These are phyloP conservation scores for Bombus fervidus DNA, from an alignment of 1,140 invertebrate genomes.

Conservation along the genomic window DNA sequence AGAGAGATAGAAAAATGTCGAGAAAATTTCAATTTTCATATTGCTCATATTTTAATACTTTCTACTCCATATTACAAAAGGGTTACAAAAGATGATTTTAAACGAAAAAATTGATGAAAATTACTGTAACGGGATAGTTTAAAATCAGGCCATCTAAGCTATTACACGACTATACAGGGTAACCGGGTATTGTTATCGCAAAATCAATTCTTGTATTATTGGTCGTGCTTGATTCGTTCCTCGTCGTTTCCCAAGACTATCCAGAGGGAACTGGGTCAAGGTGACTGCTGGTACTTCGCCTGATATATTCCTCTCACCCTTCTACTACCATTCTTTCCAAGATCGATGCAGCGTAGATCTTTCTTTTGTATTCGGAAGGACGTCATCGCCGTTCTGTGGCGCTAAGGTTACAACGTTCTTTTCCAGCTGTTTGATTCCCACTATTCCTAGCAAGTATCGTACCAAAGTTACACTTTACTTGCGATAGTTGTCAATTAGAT, in stretches of 20 bases:
- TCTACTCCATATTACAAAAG: too few species aligned
- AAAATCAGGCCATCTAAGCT: slow-evolving; percentile 3
- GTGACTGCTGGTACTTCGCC: slow-evolving; percentile 31
- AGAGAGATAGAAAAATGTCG: not conserved
- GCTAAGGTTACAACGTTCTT: not conserved
- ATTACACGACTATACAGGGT: not conserved
- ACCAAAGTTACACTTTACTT: too few species aligned
- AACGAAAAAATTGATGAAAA: not conserved
- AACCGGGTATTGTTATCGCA: slow-evolving; percentile 42
- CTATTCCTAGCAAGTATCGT: not conserved
- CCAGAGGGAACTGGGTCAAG: slow-evolving; percentile 59
- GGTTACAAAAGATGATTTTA: not conserved
- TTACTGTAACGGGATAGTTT: not conserved
- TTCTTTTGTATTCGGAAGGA: slow-evolving; percentile 41
- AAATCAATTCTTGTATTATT: slow-evolving; percentile 50
- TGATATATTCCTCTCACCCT: slow-evolving; percentile 39
- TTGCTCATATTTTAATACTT: not conserved
- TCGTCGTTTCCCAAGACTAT: slow-evolving; percentile 52
- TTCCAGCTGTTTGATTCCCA: not conserved
- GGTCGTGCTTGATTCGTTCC: slow-evolving; percentile 31
- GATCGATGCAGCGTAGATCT: slow-evolving; percentile 56
- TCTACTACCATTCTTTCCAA: slow-evolving; percentile 40
- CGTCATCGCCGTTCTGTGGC: slow-evolving; percentile 13
- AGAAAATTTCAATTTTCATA: not conserved
- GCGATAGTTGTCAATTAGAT: too few species aligned